Percentiles rank a stretch among this genome's conserved stretches.
Conservation (phyloP, 1,140 invertebrate genomes). For the Dryas iulia region DNA sequence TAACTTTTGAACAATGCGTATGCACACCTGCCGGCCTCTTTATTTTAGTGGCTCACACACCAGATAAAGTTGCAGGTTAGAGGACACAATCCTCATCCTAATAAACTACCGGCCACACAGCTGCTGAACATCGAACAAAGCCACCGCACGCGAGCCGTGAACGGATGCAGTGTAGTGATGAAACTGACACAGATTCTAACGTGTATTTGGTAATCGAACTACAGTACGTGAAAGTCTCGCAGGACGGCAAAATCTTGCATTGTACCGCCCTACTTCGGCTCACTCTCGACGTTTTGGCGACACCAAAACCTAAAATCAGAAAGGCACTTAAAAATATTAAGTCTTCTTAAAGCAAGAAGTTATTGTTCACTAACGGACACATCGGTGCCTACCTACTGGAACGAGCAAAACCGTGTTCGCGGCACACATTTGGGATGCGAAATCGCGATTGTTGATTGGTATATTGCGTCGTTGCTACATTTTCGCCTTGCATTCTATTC, state of each 20-base stretch:
- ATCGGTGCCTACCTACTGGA: constrained; percentile 46
- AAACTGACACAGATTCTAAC: constrained; percentile 79
- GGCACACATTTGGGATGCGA: constrained; percentile 68
- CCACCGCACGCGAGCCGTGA: constrained; percentile 55
- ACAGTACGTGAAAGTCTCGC: constrained; percentile 75
- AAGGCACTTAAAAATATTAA: constrained; percentile 47
- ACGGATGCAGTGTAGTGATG: constrained; percentile 71
- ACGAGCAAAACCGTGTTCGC: constrained; percentile 51
- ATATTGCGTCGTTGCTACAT: constrained; percentile 67
- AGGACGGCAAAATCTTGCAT: constrained; percentile 66
- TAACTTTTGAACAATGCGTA: background rate
- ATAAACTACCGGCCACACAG: constrained; percentile 33
- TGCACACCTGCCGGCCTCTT: background rate
- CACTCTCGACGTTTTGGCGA: constrained; percentile 62
- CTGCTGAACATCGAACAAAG: constrained; percentile 47
- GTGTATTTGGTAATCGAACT: constrained; percentile 77
- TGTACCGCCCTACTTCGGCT: constrained; percentile 66
- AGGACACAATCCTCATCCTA: constrained; percentile 32
- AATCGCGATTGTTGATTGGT: constrained; percentile 69
- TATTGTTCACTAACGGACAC: constrained; percentile 25
- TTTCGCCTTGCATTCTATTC: constrained; percentile 51
- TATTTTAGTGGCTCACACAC: constrained; percentile 15
- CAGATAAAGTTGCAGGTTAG: constrained; percentile 25
- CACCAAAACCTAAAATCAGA: constrained; percentile 69
- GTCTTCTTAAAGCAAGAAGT: constrained; percentile 46